phyloP scores from a whole-genome alignment of 1,140 invertebrate genomes.

The Mylabris phalerata region DNA sequence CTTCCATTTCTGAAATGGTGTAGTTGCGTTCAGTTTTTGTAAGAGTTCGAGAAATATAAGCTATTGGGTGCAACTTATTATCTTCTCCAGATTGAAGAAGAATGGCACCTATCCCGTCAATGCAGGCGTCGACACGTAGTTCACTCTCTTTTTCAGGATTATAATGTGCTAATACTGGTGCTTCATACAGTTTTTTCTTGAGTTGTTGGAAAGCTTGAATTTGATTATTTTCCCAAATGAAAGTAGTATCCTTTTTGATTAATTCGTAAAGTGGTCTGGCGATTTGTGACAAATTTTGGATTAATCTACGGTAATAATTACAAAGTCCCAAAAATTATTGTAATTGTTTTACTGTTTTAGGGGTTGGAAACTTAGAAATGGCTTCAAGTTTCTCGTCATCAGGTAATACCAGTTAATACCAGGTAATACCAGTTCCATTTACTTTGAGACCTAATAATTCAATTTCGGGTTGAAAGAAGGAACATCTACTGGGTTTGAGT shows the following conservation, averaged over 20 bases:
- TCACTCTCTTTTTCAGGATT: too few relatives aligned
- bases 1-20: too few relatives aligned
- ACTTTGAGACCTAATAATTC: constrained; percentile 1
- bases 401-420: too few relatives aligned
- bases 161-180: too few relatives aligned
- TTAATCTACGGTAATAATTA: constrained; percentile 10
- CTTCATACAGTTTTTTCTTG: too few relatives aligned
- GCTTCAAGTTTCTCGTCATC: not conserved
- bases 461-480: not conserved
- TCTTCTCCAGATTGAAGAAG: too few relatives aligned
- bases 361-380: too few relatives aligned
- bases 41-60: too few relatives aligned
- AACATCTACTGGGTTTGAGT: not conserved
- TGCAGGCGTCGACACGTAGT: too few relatives aligned
- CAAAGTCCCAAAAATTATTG: constrained; percentile 1
- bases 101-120: too few relatives aligned
- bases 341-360: not conserved
- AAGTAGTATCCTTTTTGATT: not conserved
- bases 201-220: not conserved
- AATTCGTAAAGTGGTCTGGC: not conserved
- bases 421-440: not conserved
- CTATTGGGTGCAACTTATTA: too few relatives aligned
- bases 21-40: too few relatives aligned
- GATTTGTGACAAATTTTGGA: constrained; percentile 3
- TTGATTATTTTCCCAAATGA: not conserved